Evolutionary conservation across 35 echinoderm and acorn worm genomes (phyloP), one percentile per base, ranked within the genome.

Genomic region (Apostichopus japonicus): DNA sequence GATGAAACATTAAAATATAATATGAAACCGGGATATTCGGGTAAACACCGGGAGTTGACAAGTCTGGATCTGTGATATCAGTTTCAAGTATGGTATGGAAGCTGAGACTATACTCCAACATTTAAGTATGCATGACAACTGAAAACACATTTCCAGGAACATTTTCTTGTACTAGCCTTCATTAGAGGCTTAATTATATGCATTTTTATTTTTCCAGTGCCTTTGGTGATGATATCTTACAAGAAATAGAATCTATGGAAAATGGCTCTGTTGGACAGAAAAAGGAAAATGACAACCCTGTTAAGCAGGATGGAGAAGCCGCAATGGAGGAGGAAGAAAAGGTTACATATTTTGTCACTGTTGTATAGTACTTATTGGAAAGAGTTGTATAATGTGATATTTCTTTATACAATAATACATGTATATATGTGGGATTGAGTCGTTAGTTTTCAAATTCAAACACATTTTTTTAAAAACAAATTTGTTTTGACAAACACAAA

Each of bases 231-330:
- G 81, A 84, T 16, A 84, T 84, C 81, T 58, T 84, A 14, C 81
- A 57, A 84, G 81, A 84, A 84, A 84, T 84, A 57, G 81, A 84
- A 58, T 53, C 81, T 10, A 84, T 84, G 81, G 81, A 84, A 57
- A 58, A 58, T 84, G 81, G 54, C 21, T 57, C 81, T 57, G 56
- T 21, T 84, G 81, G 81, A 22, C 54, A 58, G 54, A 55, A 84
- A 84, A 84, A 84, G 15, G 81, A 19, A 75, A 75, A 23, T 5
- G n/a, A 57, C 22, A 17, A 7, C 21, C 17, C 21, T 23, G 54
- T 54, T 17, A 84, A 84, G 57, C 81, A 84, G n/a, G 14, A 44
- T 13, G 54, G 16, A 80, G 81, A 84, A n/a, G 2, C 81, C 1
- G 54, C 13, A 8, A 21, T 24, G 4, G 81, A 84, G n/a, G 81